Evolutionary conservation across 2,888 invertebrate genomes (phyloP).

Genomic region (Euclidia mi): DNA sequence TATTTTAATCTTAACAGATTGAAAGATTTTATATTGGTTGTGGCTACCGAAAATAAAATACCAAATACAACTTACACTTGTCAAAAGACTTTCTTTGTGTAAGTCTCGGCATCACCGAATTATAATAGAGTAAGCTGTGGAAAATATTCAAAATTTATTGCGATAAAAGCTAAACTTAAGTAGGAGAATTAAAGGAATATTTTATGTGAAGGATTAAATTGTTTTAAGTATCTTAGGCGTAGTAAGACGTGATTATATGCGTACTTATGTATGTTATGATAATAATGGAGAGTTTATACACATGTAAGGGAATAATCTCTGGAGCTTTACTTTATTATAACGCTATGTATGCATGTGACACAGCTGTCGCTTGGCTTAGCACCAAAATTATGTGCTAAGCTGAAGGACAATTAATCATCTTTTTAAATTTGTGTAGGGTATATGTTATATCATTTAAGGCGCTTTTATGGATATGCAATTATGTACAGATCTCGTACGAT

Average conservation of each 20-base stretch:
- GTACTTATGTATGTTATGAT: background rate
- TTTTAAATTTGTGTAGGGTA: too few relatives aligned
- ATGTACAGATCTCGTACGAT: too few relatives aligned
- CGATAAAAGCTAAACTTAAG: background rate
- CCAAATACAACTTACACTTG: slow-evolving; percentile 13
- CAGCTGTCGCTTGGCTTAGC: too few relatives aligned
- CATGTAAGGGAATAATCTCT: too few relatives aligned
- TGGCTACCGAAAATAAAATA: background rate
- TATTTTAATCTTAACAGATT: slow-evolving; percentile 59
- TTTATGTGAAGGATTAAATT: background rate
- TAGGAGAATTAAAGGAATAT: background rate
- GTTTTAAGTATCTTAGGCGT: too few relatives aligned
- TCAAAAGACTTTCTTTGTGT: slow-evolving; percentile 21
- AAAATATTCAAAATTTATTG: slow-evolving; percentile 29
- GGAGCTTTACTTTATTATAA: too few relatives aligned
- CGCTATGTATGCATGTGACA: too few relatives aligned
- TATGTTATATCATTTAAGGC: too few relatives aligned
- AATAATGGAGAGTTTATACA: too few relatives aligned
- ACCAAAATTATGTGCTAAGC: too few relatives aligned
- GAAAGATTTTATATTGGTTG: slow-evolving; percentile 34
- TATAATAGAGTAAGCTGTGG: slow-evolving; percentile 21
- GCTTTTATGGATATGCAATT: too few relatives aligned
- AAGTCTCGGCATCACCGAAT: slow-evolving; percentile 19
- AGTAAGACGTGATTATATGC: background rate
- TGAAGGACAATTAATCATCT: too few relatives aligned